Evolutionary conservation across 2,113 vertebrate species (phyloP), one percentile per base, ranked within the genome.

Genomic region (Chaenogobius annularis): DNA sequence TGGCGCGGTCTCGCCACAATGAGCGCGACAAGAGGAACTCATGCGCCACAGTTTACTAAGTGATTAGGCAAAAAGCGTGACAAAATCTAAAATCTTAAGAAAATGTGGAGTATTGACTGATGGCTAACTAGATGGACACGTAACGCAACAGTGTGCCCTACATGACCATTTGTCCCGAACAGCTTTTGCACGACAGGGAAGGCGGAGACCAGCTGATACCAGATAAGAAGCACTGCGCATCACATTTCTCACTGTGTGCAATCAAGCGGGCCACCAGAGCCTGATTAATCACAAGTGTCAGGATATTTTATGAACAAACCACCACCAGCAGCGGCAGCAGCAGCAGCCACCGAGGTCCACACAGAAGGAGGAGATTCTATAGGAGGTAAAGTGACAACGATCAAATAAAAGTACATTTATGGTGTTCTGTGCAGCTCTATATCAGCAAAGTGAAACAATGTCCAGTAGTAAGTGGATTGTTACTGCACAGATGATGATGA

Each of bases 151-250:
- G 71, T 48, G 59, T 72, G 72, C 73, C 0, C 83, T 68, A 63
- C 80, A 76, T 79, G 86, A 82, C 81, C 89, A 89, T 91, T 92
- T 91, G 86, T 92, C 81, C 75, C 26, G 79, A 88, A 83, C 90
- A 91, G 88, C 75, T 90, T 90, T 90, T n/a, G 82, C 85, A 74
- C 80, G 78, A 87, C 79, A 69, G 85, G 85, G 80, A 78, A 75
- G 68, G 81, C 81, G 72, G 75, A 72, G 74, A 61, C 75, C 79
- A 80, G 83, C 79, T 81, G 85, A 89, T 81, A 69, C 68, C 82
- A 75, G 74, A 86, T 77, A 22, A 35, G 80, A 56, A 67, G 70
- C 84, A 69, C 37, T 14, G 65, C 7, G 52, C 37, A 52, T 83
- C 83, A 83, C 81, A 81, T 61, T 79, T 74, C 83, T 80, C 74